These are phyloP conservation scores for Porites evermanni DNA, from an alignment of 92 coral and sea anemone species.

Conservation along the genomic window DNA sequence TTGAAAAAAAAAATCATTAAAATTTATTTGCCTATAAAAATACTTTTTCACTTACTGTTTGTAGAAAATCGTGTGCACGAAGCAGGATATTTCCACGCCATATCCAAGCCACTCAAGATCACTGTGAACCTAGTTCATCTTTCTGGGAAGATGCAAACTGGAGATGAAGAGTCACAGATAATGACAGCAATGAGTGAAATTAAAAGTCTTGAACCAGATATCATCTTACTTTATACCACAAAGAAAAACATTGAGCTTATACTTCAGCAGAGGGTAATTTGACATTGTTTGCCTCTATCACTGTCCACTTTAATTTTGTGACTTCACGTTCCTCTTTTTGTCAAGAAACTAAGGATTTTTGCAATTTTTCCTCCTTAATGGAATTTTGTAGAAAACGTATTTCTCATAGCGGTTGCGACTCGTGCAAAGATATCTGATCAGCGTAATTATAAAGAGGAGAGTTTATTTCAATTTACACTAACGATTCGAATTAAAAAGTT, in stretches of 20 bases:
- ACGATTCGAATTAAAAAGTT: no score
- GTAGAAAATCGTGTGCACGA: not conserved
- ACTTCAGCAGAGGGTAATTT: not conserved
- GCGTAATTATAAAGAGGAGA: no score
- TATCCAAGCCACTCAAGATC: not conserved
- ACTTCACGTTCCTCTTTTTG: no score
- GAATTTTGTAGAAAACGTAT: no score
- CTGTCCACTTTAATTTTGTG: no score
- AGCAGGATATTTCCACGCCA: not conserved
- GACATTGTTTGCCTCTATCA: not conserved
- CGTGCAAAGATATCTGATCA: no score
- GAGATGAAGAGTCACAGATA: not conserved
- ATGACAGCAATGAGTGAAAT: constrained; percentile 3
- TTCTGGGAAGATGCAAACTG: not conserved
- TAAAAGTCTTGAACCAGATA: constrained; percentile 32
- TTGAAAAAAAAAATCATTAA: no score
- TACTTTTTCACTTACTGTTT: not conserved
- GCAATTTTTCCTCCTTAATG: no score
- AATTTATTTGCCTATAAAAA: not conserved
- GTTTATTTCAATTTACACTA: no score
- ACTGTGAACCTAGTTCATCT: not conserved
- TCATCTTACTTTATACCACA: constrained; percentile 41
- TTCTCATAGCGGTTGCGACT: no score
- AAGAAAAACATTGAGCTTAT: constrained; percentile 4
- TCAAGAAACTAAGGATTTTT: no score